Percentiles rank a stretch among this genome's conserved stretches.
Evolutionary conservation across 2,888 invertebrate genomes (phyloP).

Genomic region (Chrysopilus asiliformis): DNA sequence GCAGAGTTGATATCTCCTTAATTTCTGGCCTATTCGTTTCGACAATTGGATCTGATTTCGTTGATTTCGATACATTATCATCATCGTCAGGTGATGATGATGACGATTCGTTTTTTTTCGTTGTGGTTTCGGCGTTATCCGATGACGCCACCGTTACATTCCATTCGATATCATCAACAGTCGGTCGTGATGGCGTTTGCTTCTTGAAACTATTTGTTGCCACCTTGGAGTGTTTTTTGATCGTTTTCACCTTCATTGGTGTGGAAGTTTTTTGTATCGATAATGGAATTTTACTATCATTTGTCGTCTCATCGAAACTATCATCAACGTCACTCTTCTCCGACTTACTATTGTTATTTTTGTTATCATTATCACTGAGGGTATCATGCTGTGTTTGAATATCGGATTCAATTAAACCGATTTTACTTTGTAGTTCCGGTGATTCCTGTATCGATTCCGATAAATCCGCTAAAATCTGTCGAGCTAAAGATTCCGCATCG

Average conservation of each 20-base stretch:
- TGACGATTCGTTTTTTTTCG: conserved; percentile 16
- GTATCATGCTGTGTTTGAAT: not conserved
- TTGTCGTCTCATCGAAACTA: not conserved
- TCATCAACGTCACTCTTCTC: conserved; percentile 2
- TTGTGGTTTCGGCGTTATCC: conserved; percentile 8
- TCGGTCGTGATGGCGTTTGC: conserved; percentile 12
- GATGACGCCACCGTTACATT: too few relatives aligned
- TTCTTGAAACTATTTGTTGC: conserved; percentile 7
- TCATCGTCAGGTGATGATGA: conserved; percentile 11
- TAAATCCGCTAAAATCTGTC: conserved; percentile 5
- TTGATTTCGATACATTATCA: not conserved
- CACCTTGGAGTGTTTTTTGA: conserved; percentile 37
- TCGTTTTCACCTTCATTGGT: conserved; percentile 37
- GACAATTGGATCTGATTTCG: not conserved
- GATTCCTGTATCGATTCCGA: not conserved
- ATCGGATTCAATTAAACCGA: not conserved
- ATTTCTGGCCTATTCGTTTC: conserved; percentile 6
- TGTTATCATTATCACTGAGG: not conserved
- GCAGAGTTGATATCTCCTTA: conserved; percentile 9
- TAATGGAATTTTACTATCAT: conserved; percentile 11
- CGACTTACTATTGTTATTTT: not conserved
- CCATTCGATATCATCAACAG: conserved; percentile 34
- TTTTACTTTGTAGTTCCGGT: not conserved
- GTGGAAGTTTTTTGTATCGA: conserved; percentile 21
- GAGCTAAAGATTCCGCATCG: conserved; percentile 5